Conservation (phyloP, 2,888 invertebrate genomes). For the Anodontia alba region DNA sequence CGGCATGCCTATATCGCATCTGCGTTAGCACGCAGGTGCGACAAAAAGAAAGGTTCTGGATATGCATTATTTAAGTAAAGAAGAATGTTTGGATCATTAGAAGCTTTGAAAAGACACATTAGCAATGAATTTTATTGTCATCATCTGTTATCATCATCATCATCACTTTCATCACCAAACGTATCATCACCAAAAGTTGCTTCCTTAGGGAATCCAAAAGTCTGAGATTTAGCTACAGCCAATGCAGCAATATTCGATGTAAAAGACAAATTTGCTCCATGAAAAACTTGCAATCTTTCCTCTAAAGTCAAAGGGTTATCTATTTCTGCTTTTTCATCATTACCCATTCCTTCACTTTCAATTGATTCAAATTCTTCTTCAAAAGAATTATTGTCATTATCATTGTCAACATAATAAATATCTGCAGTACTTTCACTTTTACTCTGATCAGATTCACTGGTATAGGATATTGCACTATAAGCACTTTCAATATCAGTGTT, state of each 20-base stretch:
- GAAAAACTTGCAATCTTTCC: constrained; percentile 56
- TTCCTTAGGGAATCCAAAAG: constrained; percentile 54
- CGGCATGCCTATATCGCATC: too few relatives aligned
- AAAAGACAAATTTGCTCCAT: constrained; percentile 60
- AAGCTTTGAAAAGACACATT: too few relatives aligned
- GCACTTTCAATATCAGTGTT: constrained; percentile 3
- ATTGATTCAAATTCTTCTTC: constrained; percentile 4
- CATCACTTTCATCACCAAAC: constrained; percentile 64
- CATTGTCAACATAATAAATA: constrained; percentile 3
- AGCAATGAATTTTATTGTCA: not conserved
- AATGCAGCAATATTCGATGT: constrained; percentile 69
- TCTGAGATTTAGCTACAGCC: constrained; percentile 69
- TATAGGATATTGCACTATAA: constrained; percentile 6
- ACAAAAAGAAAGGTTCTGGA: too few relatives aligned
- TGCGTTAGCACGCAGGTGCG: too few relatives aligned
- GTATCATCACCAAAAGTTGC: constrained; percentile 63
- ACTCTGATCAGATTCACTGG: not conserved
- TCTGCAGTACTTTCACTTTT: not conserved
- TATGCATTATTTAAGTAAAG: too few relatives aligned
- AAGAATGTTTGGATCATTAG: too few relatives aligned
- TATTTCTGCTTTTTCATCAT: not conserved
- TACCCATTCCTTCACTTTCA: not conserved
- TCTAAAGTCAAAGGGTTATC: constrained; percentile 32
- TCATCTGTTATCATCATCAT: constrained; percentile 35
- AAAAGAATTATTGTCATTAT: not conserved